phyloP scores from a whole-genome alignment of 2,888 invertebrate genomes.

The Diploptera punctata region DNA sequence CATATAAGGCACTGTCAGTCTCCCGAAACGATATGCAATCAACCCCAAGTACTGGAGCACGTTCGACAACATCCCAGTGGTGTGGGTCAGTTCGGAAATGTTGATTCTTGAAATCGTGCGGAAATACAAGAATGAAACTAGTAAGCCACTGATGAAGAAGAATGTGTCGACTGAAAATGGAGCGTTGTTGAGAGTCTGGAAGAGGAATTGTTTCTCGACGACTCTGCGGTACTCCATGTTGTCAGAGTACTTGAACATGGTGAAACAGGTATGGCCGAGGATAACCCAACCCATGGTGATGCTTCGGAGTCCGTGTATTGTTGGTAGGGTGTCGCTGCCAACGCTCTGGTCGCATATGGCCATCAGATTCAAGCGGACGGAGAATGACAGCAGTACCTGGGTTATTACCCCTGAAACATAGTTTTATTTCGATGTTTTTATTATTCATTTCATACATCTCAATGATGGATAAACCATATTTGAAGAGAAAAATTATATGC shows the following conservation, averaged over 20 bases:
- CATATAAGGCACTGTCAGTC: slow-evolving; percentile 82
- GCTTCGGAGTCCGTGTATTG: slow-evolving; percentile 54
- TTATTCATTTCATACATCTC: too few relatives aligned
- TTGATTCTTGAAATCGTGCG: slow-evolving; percentile 73
- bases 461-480: too few relatives aligned
- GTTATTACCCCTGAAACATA: slow-evolving; percentile 49
- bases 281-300: slow-evolving; percentile 58
- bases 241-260: slow-evolving; percentile 76
- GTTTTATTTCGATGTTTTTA: too few relatives aligned
- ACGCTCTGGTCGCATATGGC: slow-evolving; percentile 54
- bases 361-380: slow-evolving; percentile 52
- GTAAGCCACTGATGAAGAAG: slow-evolving; percentile 68
- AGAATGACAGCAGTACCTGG: slow-evolving; percentile 55
- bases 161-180: slow-evolving; percentile 57
- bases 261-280: slow-evolving; percentile 62
- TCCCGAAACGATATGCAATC: slow-evolving; percentile 55
- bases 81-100: slow-evolving; percentile 46
- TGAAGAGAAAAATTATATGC: too few relatives aligned
- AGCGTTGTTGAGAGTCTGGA: slow-evolving; percentile 56
- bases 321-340: slow-evolving; percentile 55
- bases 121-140: slow-evolving; percentile 87
- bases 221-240: slow-evolving; percentile 50
- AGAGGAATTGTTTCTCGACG: slow-evolving; percentile 54
- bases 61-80: slow-evolving; percentile 41
- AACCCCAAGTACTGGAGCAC: slow-evolving; percentile 59